These are phyloP conservation scores for Hermetia illucens DNA, from an alignment of 1,140 invertebrate species.

Conservation along the genomic window DNA sequence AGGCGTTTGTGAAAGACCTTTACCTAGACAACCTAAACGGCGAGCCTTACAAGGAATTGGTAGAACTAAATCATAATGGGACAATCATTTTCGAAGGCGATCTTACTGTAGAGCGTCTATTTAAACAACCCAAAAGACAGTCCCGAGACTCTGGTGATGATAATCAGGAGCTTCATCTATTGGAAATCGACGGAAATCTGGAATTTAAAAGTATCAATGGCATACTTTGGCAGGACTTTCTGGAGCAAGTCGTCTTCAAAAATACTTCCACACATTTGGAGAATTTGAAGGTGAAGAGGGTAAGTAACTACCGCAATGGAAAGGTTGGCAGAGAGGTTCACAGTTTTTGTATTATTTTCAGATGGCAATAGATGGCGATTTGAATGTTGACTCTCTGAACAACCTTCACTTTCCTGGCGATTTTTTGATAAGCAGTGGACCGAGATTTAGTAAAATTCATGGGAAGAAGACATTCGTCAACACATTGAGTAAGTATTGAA, in stretches of 20 bases:
- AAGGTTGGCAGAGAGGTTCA: not conserved
- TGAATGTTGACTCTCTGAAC: constrained; percentile 29
- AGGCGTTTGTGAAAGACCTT: constrained; percentile 12
- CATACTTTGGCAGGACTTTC: constrained; percentile 21
- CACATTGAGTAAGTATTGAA: too few species aligned
- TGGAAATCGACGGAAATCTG: constrained; percentile 12
- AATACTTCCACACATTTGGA: constrained; percentile 22
- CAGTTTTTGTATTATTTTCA: constrained; percentile 15
- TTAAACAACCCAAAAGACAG: constrained; percentile 8
- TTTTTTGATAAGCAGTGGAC: constrained; percentile 25
- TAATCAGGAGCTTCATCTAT: not conserved
- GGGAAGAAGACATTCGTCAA: too few species aligned
- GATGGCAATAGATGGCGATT: constrained; percentile 21
- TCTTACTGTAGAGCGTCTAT: constrained; percentile 2
- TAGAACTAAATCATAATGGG: constrained; percentile 14
- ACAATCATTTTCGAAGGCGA: constrained; percentile 12
- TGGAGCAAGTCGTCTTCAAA: constrained; percentile 27
- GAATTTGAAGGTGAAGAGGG: constrained; percentile 29
- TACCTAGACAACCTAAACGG: too few species aligned
- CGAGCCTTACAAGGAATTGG: constrained; percentile 5
- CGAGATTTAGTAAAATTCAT: too few species aligned
- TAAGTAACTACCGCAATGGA: constrained; percentile 19
- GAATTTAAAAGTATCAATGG: constrained; percentile 23
- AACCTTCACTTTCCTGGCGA: constrained; percentile 32
- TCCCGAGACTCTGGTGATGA: constrained; percentile 3